These are phyloP conservation scores for Acanthis flammea DNA, from an alignment of 2,797 vertebrate species.

Conservation along the genomic window DNA sequence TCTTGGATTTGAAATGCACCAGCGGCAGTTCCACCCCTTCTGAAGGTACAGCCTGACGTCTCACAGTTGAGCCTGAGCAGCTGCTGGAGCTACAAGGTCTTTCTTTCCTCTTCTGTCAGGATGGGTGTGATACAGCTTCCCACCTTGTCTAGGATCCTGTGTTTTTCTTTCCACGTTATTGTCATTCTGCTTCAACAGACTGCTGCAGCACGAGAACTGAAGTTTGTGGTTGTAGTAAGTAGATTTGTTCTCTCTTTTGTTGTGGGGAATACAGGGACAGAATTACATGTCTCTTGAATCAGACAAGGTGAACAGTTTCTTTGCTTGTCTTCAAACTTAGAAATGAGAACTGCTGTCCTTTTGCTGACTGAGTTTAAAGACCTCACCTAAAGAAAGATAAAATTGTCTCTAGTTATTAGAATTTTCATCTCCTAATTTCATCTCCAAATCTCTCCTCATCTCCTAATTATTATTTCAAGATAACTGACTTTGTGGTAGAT, in stretches of 20 bases:
- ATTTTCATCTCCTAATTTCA: not conserved
- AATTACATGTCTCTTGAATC: not conserved
- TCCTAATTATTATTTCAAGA: not conserved
- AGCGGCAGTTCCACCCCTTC: slow-evolving; percentile 62
- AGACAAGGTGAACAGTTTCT: not conserved
- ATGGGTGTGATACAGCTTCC: not conserved
- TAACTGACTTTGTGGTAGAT: not conserved
- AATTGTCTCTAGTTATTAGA: not conserved
- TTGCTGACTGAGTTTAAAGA: not conserved
- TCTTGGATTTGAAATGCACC: slow-evolving; percentile 33
- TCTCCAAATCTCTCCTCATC: not conserved
- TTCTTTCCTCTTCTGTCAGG: not conserved
- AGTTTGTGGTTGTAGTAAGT: slow-evolving; percentile 72
- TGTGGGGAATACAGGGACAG: not conserved
- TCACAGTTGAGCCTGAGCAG: not conserved
- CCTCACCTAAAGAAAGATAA: not conserved
- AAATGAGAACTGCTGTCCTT: not conserved
- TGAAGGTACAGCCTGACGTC: slow-evolving; percentile 36
- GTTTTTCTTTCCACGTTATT: not conserved
- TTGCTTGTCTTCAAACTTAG: not conserved
- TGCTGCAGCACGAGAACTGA: slow-evolving; percentile 59
- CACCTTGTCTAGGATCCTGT: not conserved
- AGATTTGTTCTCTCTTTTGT: not conserved
- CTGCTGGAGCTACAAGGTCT: not conserved
- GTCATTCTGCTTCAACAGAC: not conserved